Evolutionary conservation across 2,888 invertebrate genomes (phyloP), one percentile per base, ranked within the genome.

Genomic region (Cotesia congregata): DNA sequence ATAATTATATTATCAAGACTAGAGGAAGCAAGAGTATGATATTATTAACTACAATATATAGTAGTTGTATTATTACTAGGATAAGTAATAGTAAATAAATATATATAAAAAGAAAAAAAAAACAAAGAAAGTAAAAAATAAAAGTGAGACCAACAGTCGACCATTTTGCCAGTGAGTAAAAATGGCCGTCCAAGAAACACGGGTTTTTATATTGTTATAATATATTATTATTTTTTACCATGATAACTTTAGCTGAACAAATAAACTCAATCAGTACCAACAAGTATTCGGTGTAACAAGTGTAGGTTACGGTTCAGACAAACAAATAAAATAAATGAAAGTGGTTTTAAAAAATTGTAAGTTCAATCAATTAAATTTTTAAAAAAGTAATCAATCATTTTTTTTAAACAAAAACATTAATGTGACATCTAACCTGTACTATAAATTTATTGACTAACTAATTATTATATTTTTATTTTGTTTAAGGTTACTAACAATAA

Each of bases 121-220:
- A 59, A 30, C 39, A 72, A 68, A 73, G 38, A 75, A 12, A 72
- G 60, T 64, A n/a, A 30, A 74, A 74, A 73, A 74, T 67, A 65
- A 59, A 67, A 73, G 69, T 69, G 64, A 72, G 74, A 76, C 76
- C 74, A 76, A 78, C 80, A 79, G 82, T 79, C 85, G 78, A 83
- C 82, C 84, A 83, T 83, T 82, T 84, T 84, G 81, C 81, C 82
- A 82, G 81, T 81, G 80, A 82, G 82, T 79, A 85, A 85, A 84
- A 80, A 85, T 85, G 85, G 85, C 85, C 83, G 84, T 83, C 81
- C 82, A 82, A 82, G 81, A 83, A 83, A 82, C 81, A 83, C 83
- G 82, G 80, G 81, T 83, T 83, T 82, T 82, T 82, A 76, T 83
- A 82, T 83, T 83, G 83, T 85, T 50, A 50, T 50, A 50, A 50